Percentiles rank a stretch among this genome's conserved stretches.
Conservation (phyloP, 2,797 vertebrate species). For the Strix occidentalis region DNA sequence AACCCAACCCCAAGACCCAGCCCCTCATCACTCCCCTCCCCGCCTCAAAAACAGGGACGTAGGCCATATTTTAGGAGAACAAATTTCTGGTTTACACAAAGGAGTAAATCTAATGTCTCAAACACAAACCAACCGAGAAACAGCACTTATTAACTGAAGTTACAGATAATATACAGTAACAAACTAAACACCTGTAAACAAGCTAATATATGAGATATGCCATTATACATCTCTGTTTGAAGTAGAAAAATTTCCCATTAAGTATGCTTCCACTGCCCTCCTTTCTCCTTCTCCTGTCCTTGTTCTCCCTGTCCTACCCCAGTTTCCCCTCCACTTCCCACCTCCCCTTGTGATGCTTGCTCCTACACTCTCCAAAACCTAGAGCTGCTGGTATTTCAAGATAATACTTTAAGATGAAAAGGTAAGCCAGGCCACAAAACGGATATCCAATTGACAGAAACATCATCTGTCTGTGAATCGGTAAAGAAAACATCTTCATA, state of each 20-base stretch:
- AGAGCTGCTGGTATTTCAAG: background rate
- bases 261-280: background rate
- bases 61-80: background rate
- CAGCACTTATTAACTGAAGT: background rate
- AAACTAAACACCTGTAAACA: background rate
- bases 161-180: background rate
- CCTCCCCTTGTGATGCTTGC: background rate
- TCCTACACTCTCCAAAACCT: background rate
- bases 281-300: background rate
- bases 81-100: background rate
- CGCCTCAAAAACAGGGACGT: accelerated
- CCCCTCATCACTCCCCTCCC: accelerated
- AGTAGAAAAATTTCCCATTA: background rate
- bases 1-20: background rate
- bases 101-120: background rate
- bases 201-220: background rate
- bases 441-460: background rate
- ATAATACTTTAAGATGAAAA: background rate
- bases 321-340: background rate
- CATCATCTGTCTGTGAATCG: background rate
- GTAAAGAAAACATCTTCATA: background rate
- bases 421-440: background rate
- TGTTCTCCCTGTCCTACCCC: background rate
- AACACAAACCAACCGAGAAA: background rate
- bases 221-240: background rate